Percentiles rank a stretch among this genome's conserved stretches.
These are phyloP conservation scores for Calephelis nemesis DNA, from an alignment of 1,140 invertebrate species.

Conservation along the genomic window DNA sequence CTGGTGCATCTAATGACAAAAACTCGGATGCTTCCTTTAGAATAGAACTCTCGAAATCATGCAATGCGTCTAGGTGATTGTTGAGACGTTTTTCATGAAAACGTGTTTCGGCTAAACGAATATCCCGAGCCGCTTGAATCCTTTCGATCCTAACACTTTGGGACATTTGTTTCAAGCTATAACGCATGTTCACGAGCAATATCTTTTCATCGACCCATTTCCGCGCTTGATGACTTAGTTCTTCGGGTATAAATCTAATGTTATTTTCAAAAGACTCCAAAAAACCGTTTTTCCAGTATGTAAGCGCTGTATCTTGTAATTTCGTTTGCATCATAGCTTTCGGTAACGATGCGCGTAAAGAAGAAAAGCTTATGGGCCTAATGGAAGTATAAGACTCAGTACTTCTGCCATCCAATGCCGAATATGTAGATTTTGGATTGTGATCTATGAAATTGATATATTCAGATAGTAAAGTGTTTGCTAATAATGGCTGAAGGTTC, in stretches of 20 bases:
- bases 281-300: constrained; percentile 59
- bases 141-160: constrained; percentile 54
- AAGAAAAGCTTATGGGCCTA: constrained; percentile 19
- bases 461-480: constrained; percentile 49
- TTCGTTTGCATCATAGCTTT: constrained; percentile 50
- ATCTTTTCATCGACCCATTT: constrained; percentile 51
- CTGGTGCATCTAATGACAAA: constrained; percentile 41
- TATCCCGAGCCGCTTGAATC: constrained; percentile 41
- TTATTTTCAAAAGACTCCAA: constrained; percentile 53
- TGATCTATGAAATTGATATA: constrained; percentile 54
- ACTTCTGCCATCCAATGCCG: constrained; percentile 27
- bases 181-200: constrained; percentile 45
- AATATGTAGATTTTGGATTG: constrained; percentile 36
- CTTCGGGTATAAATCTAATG: constrained; percentile 43
- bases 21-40: constrained; percentile 45
- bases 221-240: constrained; percentile 43
- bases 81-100: constrained; percentile 49
- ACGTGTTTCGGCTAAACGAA: constrained; percentile 46
- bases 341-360: constrained; percentile 35
- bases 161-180: constrained; percentile 53
- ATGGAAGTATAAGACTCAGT: constrained; percentile 20
- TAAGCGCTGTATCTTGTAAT: constrained; percentile 48
- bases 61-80: constrained; percentile 55
- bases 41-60: constrained; percentile 42
- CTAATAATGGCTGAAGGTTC: constrained; percentile 41